Conservation (phyloP, 2,797 vertebrate species). For the Macrochelys suwanniensis region DNA sequence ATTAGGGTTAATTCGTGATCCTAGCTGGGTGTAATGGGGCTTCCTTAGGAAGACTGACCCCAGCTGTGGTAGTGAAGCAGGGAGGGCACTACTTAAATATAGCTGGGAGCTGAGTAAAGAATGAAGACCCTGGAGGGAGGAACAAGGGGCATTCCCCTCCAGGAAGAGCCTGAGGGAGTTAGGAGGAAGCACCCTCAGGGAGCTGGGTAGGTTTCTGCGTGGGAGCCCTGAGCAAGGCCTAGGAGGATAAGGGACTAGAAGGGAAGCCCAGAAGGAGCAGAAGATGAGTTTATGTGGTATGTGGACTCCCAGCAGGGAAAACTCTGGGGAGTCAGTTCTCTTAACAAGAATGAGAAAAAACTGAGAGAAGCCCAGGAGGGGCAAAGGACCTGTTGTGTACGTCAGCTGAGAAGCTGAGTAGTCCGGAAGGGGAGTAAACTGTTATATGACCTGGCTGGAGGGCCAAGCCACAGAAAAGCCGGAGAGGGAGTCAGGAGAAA, state of each 20-base stretch:
- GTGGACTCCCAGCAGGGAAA: neutral
- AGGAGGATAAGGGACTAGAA: neutral
- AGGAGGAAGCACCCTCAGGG: neutral
- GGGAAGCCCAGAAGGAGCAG: neutral
- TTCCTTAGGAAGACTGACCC: neutral
- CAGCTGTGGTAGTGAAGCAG: neutral
- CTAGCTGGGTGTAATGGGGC: neutral
- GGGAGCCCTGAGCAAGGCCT: neutral
- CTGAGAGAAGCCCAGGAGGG: neutral
- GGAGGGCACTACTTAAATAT: neutral
- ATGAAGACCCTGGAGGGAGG: neutral
- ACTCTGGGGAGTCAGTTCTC: neutral
- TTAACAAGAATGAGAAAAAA: neutral
- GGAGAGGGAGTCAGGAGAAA: neutral
- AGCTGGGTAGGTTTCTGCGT: fast-evolving
- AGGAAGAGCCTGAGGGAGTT: neutral
- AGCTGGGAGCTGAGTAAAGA: neutral
- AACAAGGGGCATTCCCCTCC: neutral
- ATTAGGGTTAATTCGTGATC: neutral
- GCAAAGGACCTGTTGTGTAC: neutral
- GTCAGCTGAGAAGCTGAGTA: neutral
- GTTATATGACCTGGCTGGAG: neutral
- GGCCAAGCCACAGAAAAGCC: neutral
- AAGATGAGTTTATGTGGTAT: neutral
- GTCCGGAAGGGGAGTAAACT: neutral